Percentiles rank a stretch among this genome's conserved stretches.
Evolutionary conservation across 2,113 vertebrate species (phyloP).

Genomic region (Rousettus leschenaultii): DNA sequence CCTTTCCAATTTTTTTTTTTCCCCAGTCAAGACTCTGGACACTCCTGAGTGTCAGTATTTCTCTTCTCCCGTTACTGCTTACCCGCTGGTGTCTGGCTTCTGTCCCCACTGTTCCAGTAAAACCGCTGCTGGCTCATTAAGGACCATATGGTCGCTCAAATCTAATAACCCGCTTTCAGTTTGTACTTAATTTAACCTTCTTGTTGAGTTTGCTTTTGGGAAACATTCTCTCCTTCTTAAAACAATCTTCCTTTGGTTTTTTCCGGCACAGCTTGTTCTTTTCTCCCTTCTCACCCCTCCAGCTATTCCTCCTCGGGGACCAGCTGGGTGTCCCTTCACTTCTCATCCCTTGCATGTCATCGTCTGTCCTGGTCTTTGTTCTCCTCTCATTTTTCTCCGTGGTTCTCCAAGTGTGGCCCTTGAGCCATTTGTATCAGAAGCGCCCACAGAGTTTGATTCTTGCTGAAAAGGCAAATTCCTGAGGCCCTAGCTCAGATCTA

Average conservation of each 20-base stretch:
- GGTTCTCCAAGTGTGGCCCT: background rate
- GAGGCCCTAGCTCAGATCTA: background rate
- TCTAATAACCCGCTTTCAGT: background rate
- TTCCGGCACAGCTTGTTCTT: background rate
- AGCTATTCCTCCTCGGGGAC: background rate
- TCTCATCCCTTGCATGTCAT: fast-evolving
- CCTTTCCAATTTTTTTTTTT: background rate
- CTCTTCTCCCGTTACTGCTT: background rate
- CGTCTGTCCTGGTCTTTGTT: background rate
- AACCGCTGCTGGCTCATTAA: background rate
- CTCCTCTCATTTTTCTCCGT: background rate
- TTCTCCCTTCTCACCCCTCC: background rate
- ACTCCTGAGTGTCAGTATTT: background rate
- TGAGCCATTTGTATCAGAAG: background rate
- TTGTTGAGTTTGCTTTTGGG: background rate
- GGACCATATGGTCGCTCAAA: background rate
- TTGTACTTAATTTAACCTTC: background rate
- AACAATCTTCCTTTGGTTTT: background rate
- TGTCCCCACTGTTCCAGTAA: background rate
- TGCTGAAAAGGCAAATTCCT: background rate
- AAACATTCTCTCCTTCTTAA: background rate
- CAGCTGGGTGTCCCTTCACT: background rate
- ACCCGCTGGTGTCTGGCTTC: background rate
- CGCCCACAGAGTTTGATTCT: background rate
- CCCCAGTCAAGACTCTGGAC: background rate